A percentile compares a stretch with the other conserved stretches of the same genome.
Evolutionary conservation across 2,797 vertebrate species (phyloP).

Genomic region (Pagetopsis macropterus): DNA sequence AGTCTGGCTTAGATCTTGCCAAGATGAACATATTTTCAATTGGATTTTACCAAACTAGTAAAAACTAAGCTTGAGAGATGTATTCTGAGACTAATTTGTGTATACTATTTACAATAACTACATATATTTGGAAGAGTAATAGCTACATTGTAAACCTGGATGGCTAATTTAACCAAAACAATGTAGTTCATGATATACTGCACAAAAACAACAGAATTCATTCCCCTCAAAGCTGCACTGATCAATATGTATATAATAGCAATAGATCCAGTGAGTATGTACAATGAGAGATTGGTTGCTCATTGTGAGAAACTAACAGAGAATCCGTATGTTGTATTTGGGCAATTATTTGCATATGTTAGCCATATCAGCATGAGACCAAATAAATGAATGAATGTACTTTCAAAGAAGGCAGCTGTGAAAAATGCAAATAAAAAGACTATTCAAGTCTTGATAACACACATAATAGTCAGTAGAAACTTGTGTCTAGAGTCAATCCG

Average conservation of each 20-base stretch:
- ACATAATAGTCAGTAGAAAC: neutral
- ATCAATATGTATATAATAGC: neutral
- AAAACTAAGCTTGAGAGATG: neutral
- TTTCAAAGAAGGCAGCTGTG: too few species aligned
- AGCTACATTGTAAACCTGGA: too few species aligned
- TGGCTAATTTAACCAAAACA: neutral
- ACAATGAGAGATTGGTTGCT: neutral
- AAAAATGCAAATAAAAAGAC: too few species aligned
- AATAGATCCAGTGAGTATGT: neutral
- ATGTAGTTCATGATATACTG: neutral
- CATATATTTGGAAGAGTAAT: neutral
- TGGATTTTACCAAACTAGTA: conserved; percentile 14
- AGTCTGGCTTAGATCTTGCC: neutral
- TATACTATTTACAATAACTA: neutral
- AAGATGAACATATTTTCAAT: conserved; percentile 27
- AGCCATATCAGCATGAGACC: too few species aligned
- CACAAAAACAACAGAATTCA: conserved; percentile 1
- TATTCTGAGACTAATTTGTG: neutral
- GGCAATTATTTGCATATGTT: too few species aligned
- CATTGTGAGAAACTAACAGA: neutral
- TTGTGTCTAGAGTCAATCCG: too few species aligned
- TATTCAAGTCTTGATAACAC: neutral
- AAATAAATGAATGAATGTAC: neutral
- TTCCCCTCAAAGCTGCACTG: conserved; percentile 8
- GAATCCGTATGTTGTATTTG: neutral